Conservation (phyloP, 2,797 vertebrate genomes). For the Xenops minutus region DNA sequence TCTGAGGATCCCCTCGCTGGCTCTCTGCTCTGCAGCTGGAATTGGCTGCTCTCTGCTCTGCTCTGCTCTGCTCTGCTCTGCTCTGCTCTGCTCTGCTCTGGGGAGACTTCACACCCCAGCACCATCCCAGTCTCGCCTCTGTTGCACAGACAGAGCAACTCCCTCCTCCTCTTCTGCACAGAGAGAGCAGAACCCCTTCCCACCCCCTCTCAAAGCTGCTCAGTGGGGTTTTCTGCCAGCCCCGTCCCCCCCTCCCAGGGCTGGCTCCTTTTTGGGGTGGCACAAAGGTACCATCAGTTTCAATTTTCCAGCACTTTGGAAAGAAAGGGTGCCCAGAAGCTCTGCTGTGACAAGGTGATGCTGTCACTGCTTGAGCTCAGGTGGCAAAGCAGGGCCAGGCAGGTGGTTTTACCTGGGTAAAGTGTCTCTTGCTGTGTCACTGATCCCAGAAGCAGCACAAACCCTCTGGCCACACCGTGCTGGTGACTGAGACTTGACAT, state of each 20-base stretch:
- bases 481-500: constrained; percentile 19
- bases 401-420: neutral
- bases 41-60: rapidly evolving
- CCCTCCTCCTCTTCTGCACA: neutral
- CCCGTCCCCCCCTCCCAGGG: neutral
- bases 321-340: rapidly evolving
- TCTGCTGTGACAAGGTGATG: rapidly evolving
- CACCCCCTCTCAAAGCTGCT: rapidly evolving
- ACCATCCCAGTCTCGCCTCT: neutral
- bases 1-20: rapidly evolving
- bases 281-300: rapidly evolving
- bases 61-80: too few relatives aligned
- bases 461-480: neutral
- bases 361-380: neutral
- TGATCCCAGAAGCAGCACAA: neutral
- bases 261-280: neutral
- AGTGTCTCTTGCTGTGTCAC: neutral
- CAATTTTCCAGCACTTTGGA: neutral
- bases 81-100: neutral
- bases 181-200: neutral
- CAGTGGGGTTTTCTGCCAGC: neutral
- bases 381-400: neutral
- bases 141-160: neutral
- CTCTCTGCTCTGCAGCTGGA: neutral
- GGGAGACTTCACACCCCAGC: neutral